Evolutionary conservation across 2,888 invertebrate genomes (phyloP).

Genomic region (Ceramica pisi): DNA sequence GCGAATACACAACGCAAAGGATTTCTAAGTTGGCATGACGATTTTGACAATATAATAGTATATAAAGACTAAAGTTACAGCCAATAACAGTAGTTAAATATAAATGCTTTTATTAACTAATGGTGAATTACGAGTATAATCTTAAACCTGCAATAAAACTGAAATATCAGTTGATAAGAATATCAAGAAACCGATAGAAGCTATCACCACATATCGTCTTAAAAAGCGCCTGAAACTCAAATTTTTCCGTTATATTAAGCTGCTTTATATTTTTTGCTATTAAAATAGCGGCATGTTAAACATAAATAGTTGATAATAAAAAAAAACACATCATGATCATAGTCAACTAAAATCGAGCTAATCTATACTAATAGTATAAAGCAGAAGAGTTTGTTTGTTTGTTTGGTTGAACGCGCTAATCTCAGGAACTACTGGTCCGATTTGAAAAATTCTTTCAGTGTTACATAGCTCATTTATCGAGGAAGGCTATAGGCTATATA

Average conservation of each 20-base stretch:
- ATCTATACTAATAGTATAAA: too few relatives aligned
- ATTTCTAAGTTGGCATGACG: neutral
- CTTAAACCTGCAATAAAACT: neutral
- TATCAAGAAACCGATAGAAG: neutral
- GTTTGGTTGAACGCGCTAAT: too few relatives aligned
- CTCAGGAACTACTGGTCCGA: too few relatives aligned
- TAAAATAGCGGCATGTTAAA: neutral
- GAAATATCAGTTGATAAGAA: constrained; percentile 1
- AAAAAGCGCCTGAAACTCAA: constrained; percentile 3
- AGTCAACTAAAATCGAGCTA: neutral
- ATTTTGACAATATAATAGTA: neutral
- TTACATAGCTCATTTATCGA: too few relatives aligned
- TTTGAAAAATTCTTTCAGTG: too few relatives aligned
- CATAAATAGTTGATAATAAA: neutral
- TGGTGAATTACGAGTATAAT: neutral
- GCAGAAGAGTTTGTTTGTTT: too few relatives aligned
- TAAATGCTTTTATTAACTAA: neutral
- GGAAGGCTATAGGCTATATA: too few relatives aligned
- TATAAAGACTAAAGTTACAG: too few relatives aligned
- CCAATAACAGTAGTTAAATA: neutral
- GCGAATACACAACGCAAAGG: neutral
- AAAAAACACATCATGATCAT: neutral
- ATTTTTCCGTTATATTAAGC: neutral
- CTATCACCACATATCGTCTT: neutral
- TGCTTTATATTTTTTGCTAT: constrained; percentile 8